These are phyloP conservation scores for Salvelinus namaycush DNA, from an alignment of 2,113 vertebrate genomes.

Conservation along the genomic window DNA sequence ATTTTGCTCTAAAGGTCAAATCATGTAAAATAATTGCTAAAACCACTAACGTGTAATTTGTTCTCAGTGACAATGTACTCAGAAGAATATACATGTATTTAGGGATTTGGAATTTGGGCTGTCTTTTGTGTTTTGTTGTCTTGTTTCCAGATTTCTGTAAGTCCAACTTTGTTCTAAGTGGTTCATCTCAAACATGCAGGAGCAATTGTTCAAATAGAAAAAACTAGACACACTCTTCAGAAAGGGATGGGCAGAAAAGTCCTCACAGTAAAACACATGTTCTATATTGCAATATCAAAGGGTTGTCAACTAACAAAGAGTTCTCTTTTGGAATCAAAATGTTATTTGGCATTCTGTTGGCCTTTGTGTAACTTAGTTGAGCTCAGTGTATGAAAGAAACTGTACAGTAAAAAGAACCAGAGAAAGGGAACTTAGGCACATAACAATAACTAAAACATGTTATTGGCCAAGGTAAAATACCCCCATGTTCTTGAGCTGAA, in stretches of 20 bases:
- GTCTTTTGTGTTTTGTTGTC: conserved; percentile 7
- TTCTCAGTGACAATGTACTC: not conserved
- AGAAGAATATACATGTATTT: not conserved
- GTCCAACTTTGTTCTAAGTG: not conserved
- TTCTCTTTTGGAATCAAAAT: conserved; percentile 9
- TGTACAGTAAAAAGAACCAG: conserved; percentile 28
- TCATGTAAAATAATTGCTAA: not conserved
- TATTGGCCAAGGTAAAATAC: conserved; percentile 50
- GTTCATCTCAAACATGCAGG: conserved; percentile 38
- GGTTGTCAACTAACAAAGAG: conserved; percentile 14
- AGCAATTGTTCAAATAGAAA: not conserved
- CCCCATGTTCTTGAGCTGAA: conserved; percentile 76
- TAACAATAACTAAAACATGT: conserved; percentile 34
- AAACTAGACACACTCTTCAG: not conserved
- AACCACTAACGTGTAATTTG: not conserved
- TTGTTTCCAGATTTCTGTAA: not conserved
- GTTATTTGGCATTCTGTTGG: conserved; percentile 43
- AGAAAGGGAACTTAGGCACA: conserved; percentile 38
- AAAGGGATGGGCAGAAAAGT: not conserved
- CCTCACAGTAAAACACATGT: conserved; percentile 21
- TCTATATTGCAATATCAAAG: conserved; percentile 8
- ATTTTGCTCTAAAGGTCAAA: too few species aligned
- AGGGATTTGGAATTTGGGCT: conserved; percentile 6
- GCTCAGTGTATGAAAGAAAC: conserved; percentile 46
- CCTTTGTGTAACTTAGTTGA: conserved; percentile 23